Percentiles rank a stretch among this genome's conserved stretches.
phyloP scores from a whole-genome alignment of 2,888 invertebrate genomes.

The Chaetogeoica ovagalla region DNA sequence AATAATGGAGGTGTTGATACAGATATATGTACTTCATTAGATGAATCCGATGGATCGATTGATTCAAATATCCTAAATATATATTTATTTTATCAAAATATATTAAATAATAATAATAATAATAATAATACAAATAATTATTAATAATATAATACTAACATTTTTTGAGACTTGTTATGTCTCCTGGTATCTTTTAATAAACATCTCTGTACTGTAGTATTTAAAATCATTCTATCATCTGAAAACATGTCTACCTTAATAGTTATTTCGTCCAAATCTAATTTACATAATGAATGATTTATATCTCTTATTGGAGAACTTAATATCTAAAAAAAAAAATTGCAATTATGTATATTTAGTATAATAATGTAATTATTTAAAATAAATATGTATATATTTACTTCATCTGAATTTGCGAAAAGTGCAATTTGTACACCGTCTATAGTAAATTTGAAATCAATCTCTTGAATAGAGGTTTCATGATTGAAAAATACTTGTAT shows the following conservation, averaged over 20 bases:
- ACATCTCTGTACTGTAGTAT: slow-evolving; percentile 71
- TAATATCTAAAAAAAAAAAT: slow-evolving; percentile 60
- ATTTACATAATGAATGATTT: slow-evolving; percentile 71
- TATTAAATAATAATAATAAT: background rate
- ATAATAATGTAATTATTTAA: slow-evolving; percentile 1
- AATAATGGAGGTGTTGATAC: slow-evolving; percentile 74
- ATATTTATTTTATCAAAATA: background rate
- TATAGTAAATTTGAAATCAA: slow-evolving; percentile 64
- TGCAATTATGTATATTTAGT: slow-evolving; percentile 10
- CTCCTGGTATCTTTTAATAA: slow-evolving; percentile 61
- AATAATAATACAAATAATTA: background rate
- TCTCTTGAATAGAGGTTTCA: slow-evolving; percentile 68
- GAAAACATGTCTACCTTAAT: slow-evolving; percentile 69
- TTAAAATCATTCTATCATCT: slow-evolving; percentile 71
- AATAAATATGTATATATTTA: slow-evolving; percentile 58
- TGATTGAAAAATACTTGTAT: slow-evolving; percentile 69
- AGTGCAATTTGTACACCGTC: slow-evolving; percentile 73
- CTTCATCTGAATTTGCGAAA: slow-evolving; percentile 75
- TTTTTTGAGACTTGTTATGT: slow-evolving; percentile 42
- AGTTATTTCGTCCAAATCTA: slow-evolving; percentile 71
- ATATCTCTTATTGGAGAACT: slow-evolving; percentile 75
- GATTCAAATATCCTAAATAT: slow-evolving; percentile 44
- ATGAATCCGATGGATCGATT: slow-evolving; percentile 31
- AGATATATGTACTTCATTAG: slow-evolving; percentile 59
- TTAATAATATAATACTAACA: background rate